Percentiles rank a stretch among this genome's conserved stretches.
Conservation (phyloP, 2,888 invertebrate genomes). For the Pandemis corylana region DNA sequence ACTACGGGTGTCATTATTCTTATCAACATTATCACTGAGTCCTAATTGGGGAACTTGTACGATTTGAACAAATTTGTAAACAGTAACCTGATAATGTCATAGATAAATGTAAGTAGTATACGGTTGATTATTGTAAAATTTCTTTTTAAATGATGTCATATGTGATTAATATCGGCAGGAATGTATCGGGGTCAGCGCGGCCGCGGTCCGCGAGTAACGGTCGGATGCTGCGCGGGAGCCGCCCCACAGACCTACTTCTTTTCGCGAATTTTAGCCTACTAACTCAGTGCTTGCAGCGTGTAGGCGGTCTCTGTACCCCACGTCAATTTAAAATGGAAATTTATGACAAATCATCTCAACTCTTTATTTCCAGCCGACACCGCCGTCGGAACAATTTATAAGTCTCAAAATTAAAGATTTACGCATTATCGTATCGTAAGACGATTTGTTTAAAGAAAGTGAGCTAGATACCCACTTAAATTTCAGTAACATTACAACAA, state of each 20-base stretch:
- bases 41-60: constrained; percentile 4
- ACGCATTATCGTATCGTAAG: too few species aligned
- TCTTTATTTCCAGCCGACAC: not conserved
- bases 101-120: not conserved
- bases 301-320: not conserved
- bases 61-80: constrained; percentile 13
- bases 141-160: constrained; percentile 20
- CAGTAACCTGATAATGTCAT: not conserved
- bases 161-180: constrained; percentile 57
- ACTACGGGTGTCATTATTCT: not conserved
- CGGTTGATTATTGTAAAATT: constrained; percentile 2
- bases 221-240: constrained; percentile 62
- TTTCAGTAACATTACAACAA: constrained; percentile 7
- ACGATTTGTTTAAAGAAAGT: constrained; percentile 19
- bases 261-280: constrained; percentile 59
- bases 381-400: not conserved
- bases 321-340: not conserved
- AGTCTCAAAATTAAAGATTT: not conserved
- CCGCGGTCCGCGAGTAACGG: constrained; percentile 66
- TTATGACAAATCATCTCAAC: not conserved
- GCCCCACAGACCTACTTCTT: constrained; percentile 58
- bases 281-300: constrained; percentile 1
- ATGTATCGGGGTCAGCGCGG: constrained; percentile 77
- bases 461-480: constrained; percentile 23
- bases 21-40: constrained; percentile 3